Base-by-base conservation (phyloP, 2,797 vertebrate species). In the Melanotaenia trifasciata region DNA sequence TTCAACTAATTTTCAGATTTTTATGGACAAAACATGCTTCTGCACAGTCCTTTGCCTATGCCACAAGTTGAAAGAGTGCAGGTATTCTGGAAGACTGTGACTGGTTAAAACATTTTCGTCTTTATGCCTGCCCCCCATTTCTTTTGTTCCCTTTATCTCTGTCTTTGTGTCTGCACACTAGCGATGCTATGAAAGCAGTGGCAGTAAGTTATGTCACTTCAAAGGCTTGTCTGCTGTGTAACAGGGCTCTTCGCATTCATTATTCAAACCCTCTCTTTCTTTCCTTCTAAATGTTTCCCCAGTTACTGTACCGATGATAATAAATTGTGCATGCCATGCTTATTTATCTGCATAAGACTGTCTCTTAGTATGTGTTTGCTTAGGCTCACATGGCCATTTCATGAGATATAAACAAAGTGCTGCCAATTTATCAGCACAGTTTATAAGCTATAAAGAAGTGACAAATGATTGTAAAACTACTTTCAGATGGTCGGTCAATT, bases 131-230 rank as follows among this genome's bases (percentile, higher is more conserved):
- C 43, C 40, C 63, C 51, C 56, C 24, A 32, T 16, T 26, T 45
- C 61, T 67, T 61, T 51, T 70, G 57, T 35, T 75, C 28, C 72
- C 79, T 85, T 81, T 78, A 83, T 90, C 78, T 80, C 69, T n/a
- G 77, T 82, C 90, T 89, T 87, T 87, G 81, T 85, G 80, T 82
- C 79, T 81, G 84, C 79, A 58, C 77, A 58, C 38, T 74, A 79
- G 76, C 68, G 87, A 86, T 67, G 85, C 86, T 84, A 70, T 87
- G 84, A 85, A 88, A 87, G 91, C 87, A 9, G 83, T 83, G 85
- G 89, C 85, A 87, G 78, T 82, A 91, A 90, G 92, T 92, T 92
- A 84, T 94, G 92, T 93, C 90, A 91, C 92, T 90, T 94, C 91
- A 94, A 93, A 92, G 87, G 78, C 88, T 84, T 78, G 87, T 90